Conservation (phyloP, 2,888 invertebrate species). For the Raillietiella orientalis region DNA sequence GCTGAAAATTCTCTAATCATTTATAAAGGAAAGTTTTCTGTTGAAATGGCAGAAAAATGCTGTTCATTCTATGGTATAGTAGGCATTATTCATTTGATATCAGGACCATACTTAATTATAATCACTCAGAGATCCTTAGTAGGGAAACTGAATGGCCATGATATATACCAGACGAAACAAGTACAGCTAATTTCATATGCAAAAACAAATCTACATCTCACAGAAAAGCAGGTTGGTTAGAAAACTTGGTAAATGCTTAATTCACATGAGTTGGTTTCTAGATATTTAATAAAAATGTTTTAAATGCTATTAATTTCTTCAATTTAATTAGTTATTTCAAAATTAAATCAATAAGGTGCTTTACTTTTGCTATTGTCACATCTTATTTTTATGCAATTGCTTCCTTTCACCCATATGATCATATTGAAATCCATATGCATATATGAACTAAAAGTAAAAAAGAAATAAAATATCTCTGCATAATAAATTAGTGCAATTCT, state of each 20-base stretch:
- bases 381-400: too few relatives aligned
- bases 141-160: conserved; percentile 44
- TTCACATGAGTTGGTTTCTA: conserved; percentile 3
- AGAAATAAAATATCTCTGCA: too few relatives aligned
- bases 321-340: too few relatives aligned
- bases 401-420: too few relatives aligned
- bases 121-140: conserved; percentile 52
- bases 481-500: neutral
- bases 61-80: conserved; percentile 44
- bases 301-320: conserved; percentile 1
- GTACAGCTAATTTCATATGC: conserved; percentile 59
- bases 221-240: conserved; percentile 28
- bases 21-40: conserved; percentile 3
- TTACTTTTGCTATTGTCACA: too few relatives aligned
- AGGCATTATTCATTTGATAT: conserved; percentile 47
- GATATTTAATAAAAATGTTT: conserved; percentile 1
- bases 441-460: too few relatives aligned
- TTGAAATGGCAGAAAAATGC: conserved; percentile 3
- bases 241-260: too few relatives aligned
- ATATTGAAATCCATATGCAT: too few relatives aligned
- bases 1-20: conserved; percentile 6
- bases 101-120: conserved; percentile 57
- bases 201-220: conserved; percentile 48
- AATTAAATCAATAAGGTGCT: too few relatives aligned
- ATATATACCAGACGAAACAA: conserved; percentile 40